phyloP scores from a whole-genome alignment of 1,140 invertebrate species.

The Geopemphigus sp. region DNA sequence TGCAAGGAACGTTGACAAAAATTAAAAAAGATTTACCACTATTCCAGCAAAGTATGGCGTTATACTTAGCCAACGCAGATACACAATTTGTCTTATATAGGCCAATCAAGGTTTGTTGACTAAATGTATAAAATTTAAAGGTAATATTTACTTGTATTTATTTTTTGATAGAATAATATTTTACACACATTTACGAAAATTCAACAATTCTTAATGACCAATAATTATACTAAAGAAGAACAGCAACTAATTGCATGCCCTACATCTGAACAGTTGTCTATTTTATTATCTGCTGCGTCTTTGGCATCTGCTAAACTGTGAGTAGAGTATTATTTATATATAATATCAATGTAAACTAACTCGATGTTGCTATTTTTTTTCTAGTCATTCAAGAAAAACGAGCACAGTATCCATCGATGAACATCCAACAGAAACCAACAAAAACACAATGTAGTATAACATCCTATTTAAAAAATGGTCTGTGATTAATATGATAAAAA shows the following conservation, averaged over 20 bases:
- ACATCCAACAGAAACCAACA: conserved; percentile 18
- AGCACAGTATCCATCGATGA: conserved; percentile 31
- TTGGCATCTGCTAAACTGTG: conserved; percentile 54
- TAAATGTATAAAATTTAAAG: background rate
- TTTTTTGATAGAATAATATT: conserved; percentile 74
- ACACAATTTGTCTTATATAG: conserved; percentile 94
- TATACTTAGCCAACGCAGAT: conserved; percentile 94
- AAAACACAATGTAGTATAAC: background rate
- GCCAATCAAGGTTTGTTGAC: conserved; percentile 73
- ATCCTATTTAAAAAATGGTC: background rate
- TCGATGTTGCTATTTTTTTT: background rate
- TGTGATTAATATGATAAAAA: conserved; percentile 22
- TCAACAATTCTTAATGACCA: conserved; percentile 69
- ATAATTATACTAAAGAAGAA: conserved; percentile 77
- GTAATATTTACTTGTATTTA: background rate
- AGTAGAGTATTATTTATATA: background rate
- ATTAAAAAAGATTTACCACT: conserved; percentile 77
- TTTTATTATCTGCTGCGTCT: conserved; percentile 76
- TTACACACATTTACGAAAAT: conserved; percentile 81
- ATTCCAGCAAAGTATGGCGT: conserved; percentile 83
- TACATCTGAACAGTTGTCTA: conserved; percentile 84
- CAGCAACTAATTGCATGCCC: conserved; percentile 81
- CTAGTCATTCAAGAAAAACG: conserved; percentile 37
- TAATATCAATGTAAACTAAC: background rate
- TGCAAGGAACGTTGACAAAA: conserved; percentile 65